phyloP scores from a whole-genome alignment of 2,113 vertebrate species.

The Dipodomys spectabilis region DNA sequence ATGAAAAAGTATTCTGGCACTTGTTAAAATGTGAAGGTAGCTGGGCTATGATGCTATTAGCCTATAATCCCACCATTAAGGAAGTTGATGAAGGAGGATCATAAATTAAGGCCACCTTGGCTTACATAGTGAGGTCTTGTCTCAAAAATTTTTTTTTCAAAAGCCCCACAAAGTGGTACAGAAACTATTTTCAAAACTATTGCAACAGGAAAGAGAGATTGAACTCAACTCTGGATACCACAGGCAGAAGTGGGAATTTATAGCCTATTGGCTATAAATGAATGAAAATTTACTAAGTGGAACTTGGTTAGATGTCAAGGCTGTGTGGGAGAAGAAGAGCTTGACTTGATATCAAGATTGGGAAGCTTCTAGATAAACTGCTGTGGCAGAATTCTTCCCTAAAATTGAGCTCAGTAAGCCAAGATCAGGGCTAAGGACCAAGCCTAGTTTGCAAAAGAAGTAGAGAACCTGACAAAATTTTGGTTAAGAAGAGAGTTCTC shows the following conservation, averaged over 20 bases:
- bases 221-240: background rate
- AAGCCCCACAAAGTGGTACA: no score
- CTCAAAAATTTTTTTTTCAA: no score
- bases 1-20: constrained; percentile 6
- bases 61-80: no score
- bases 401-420: background rate
- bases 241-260: background rate
- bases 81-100: no score
- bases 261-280: background rate
- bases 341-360: background rate
- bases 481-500: background rate
- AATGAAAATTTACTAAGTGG: background rate
- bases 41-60: no score
- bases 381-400: background rate
- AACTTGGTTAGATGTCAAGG: background rate
- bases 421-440: background rate
- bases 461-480: background rate
- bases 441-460: background rate
- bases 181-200: background rate
- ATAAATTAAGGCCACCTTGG: no score
- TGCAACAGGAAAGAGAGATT: background rate
- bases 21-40: background rate
- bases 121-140: no score
- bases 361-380: background rate
- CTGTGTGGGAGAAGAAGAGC: background rate